Evolutionary conservation across 2,113 vertebrate genomes (phyloP).

Genomic region (Melospiza melodia): DNA sequence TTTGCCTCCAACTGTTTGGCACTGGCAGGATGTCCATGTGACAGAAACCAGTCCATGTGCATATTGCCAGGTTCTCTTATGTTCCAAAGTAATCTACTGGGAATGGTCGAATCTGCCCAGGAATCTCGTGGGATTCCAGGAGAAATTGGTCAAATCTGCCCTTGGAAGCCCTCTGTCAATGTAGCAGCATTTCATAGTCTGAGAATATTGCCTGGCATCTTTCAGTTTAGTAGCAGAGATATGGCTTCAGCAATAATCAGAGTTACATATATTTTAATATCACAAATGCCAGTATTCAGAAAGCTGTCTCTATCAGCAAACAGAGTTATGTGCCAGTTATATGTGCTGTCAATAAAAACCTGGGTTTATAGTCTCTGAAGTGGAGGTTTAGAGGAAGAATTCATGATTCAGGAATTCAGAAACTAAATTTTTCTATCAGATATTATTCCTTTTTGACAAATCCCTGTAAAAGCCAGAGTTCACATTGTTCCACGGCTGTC

Average conservation of each 20-base stretch:
- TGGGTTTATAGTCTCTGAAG: not conserved
- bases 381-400: not conserved
- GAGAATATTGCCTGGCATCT: not conserved
- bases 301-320: not conserved
- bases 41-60: not conserved
- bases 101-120: not conserved
- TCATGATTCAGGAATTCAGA: not conserved
- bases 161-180: not conserved
- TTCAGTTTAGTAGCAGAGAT: not conserved
- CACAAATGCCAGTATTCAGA: not conserved
- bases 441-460: not conserved
- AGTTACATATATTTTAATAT: not conserved
- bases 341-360: not conserved
- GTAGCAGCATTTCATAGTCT: not conserved
- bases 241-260: not conserved
- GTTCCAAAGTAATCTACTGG: not conserved
- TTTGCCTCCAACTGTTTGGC: not conserved
- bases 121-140: not conserved
- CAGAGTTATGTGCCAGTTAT: not conserved
- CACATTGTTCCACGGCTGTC: accelerated
- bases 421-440: not conserved
- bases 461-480: not conserved
- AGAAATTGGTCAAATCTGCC: not conserved
- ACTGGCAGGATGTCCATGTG: not conserved
- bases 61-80: not conserved